These are phyloP conservation scores for Strigops habroptila DNA, from an alignment of 2,113 vertebrate species.

Conservation along the genomic window DNA sequence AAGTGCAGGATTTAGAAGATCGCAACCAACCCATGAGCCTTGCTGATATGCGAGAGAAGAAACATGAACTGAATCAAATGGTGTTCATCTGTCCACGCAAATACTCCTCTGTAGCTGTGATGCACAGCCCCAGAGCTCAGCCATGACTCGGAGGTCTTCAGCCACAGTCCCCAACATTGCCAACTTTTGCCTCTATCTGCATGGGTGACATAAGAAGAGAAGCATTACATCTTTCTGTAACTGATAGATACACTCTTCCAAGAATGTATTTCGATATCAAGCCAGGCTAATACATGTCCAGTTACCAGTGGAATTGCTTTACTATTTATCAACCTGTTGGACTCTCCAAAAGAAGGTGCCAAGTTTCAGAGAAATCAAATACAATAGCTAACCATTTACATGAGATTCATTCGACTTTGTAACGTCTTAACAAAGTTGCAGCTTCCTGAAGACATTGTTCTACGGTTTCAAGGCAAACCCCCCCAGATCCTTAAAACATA, in stretches of 20 bases:
- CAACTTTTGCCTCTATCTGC: background rate
- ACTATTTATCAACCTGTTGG: background rate
- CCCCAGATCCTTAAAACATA: background rate
- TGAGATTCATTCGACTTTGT: background rate
- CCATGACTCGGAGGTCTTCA: background rate
- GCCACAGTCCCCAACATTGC: background rate
- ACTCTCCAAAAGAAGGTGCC: background rate
- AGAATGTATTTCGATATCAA: background rate
- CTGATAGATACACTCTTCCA: background rate
- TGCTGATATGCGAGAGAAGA: background rate
- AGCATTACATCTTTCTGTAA: background rate
- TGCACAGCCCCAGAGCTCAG: background rate
- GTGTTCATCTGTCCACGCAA: accelerated
- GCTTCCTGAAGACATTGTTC: background rate
- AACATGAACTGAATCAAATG: background rate
- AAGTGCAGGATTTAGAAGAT: background rate
- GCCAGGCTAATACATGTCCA: background rate
- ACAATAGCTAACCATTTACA: background rate
- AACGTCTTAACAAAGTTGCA: background rate
- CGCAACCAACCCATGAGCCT: background rate
- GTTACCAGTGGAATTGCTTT: background rate
- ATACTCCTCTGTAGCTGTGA: background rate
- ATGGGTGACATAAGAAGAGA: background rate
- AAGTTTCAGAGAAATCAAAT: background rate
- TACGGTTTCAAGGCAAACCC: background rate